phyloP scores from a whole-genome alignment of 1,140 invertebrate genomes.

The Oscheius sp. region DNA sequence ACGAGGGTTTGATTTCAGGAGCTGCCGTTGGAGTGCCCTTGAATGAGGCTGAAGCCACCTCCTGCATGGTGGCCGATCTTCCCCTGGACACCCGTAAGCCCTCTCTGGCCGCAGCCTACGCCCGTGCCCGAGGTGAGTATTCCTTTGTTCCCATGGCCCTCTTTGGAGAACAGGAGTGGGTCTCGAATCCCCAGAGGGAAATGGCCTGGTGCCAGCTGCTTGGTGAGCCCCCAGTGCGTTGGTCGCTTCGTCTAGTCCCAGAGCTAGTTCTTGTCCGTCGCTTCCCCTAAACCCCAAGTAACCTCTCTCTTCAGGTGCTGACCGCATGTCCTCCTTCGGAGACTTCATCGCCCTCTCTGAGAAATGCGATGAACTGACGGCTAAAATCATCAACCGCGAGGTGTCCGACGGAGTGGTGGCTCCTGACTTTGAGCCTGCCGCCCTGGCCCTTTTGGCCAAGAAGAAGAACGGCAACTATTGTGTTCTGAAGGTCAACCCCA shows the following conservation, averaged over 20 bases:
- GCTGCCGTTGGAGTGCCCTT: slow-evolving; percentile 84
- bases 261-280: not conserved
- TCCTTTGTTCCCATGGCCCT: not conserved
- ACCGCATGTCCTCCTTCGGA: slow-evolving; percentile 97
- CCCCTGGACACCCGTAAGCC: slow-evolving; percentile 62
- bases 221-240: not conserved
- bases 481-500: slow-evolving; percentile 81
- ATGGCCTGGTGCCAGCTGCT: not conserved
- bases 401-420: slow-evolving; percentile 96
- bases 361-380: slow-evolving; percentile 81
- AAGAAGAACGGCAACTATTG: slow-evolving; percentile 93
- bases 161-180: slow-evolving; percentile 35
- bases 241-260: not conserved
- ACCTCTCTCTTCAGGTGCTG: slow-evolving; percentile 72
- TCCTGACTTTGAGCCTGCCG: slow-evolving; percentile 79
- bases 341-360: slow-evolving; percentile 95
- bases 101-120: slow-evolving; percentile 88
- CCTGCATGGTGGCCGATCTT: slow-evolving; percentile 90
- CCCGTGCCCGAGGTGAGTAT: slow-evolving; percentile 74
- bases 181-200: not conserved
- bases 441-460: slow-evolving; percentile 82
- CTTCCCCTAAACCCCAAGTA: not conserved
- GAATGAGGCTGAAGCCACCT: slow-evolving; percentile 72
- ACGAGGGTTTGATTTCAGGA: slow-evolving; percentile 61
- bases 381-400: slow-evolving; percentile 70